These are phyloP conservation scores for Gerris lacustris DNA, from an alignment of 2,888 invertebrate species.

Conservation along the genomic window DNA sequence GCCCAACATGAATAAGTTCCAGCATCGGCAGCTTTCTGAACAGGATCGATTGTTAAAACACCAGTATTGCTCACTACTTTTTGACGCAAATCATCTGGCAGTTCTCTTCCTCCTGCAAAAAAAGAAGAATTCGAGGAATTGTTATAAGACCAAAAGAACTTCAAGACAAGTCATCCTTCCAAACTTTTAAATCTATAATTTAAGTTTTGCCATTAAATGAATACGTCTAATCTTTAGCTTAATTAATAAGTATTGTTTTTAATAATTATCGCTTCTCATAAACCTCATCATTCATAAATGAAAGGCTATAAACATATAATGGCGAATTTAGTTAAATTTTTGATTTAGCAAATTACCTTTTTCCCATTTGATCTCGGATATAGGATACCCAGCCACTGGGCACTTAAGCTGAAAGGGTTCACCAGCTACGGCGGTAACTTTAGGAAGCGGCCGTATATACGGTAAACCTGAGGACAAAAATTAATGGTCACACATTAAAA, in stretches of 20 bases:
- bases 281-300: too few relatives aligned
- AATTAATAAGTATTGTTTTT: too few relatives aligned
- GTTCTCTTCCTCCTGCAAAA: constrained; percentile 47
- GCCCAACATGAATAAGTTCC: constrained; percentile 73
- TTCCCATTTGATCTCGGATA: constrained; percentile 69
- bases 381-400: constrained; percentile 71
- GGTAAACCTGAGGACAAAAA: constrained; percentile 50
- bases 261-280: too few relatives aligned
- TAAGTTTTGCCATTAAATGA: too few relatives aligned
- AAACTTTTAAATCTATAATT: too few relatives aligned
- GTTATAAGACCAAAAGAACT: too few relatives aligned
- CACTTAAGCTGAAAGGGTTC: constrained; percentile 61
- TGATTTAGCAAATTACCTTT: constrained; percentile 39
- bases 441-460: constrained; percentile 63
- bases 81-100: constrained; percentile 69
- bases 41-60: constrained; percentile 58
- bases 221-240: too few relatives aligned
- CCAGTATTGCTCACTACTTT: constrained; percentile 58
- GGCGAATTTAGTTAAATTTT: too few relatives aligned
- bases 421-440: constrained; percentile 69
- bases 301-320: too few relatives aligned
- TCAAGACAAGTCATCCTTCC: too few relatives aligned
- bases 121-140: neutral
- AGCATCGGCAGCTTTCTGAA: constrained; percentile 60
- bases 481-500: neutral